A percentile compares a stretch with the other conserved stretches of the same genome.
These are phyloP conservation scores for Drosophila nigricruria DNA, from an alignment of 2,888 invertebrate genomes.

Conservation along the genomic window DNA sequence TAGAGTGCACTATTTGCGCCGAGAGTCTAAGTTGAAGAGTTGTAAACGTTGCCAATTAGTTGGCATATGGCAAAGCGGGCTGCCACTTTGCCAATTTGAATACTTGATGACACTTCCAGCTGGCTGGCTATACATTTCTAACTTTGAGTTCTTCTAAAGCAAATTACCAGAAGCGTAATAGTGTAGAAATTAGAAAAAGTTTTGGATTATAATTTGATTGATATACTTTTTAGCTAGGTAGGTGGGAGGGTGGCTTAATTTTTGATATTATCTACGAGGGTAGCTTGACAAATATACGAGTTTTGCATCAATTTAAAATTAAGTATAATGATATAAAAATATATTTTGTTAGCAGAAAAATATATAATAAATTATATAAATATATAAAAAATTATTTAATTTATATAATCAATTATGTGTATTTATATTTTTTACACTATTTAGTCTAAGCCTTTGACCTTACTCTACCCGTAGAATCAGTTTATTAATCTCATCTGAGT, in stretches of 20 bases:
- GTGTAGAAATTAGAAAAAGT: neutral
- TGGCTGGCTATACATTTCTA: neutral
- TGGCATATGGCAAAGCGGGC: constrained; percentile 42
- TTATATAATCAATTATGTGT: too few species aligned
- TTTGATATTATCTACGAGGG: neutral
- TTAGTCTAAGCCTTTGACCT: too few species aligned
- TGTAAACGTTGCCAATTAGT: constrained; percentile 73
- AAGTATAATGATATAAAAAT: too few species aligned
- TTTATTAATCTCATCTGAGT: neutral
- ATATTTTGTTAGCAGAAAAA: too few species aligned
- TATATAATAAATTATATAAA: too few species aligned
- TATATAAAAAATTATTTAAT: too few species aligned
- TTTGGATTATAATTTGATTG: neutral
- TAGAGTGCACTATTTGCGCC: constrained; percentile 39
- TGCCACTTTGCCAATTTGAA: constrained; percentile 26
- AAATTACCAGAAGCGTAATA: neutral
- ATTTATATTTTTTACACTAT: too few species aligned
- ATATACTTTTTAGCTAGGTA: neutral
- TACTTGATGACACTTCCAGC: constrained; percentile 26
- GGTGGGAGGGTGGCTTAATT: neutral
- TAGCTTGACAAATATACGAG: neutral
- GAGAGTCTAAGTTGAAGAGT: constrained; percentile 63
- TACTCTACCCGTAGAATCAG: neutral
- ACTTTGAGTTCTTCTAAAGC: neutral
- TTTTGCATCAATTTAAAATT: neutral